Base-by-base conservation (phyloP, 2,888 invertebrate species). In the Malacosoma neustria region DNA sequence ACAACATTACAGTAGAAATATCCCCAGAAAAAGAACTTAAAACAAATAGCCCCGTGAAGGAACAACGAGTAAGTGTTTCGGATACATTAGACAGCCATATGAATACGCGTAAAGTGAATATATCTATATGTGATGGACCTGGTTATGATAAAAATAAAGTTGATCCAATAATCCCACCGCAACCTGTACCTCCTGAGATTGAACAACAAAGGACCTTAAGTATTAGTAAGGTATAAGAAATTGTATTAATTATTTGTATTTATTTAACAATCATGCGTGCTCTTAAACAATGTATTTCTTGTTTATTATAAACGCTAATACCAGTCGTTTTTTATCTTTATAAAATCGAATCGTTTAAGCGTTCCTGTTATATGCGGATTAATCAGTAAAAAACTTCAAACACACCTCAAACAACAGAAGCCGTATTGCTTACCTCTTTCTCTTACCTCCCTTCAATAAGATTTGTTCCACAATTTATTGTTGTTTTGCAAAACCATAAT, bases 141-240 rank as follows among this genome's bases (percentile, higher is more conserved):
- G 47, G 54, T 0, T 72, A 59, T 36, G 76, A 77, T 11, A 72
- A 69, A 41, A 60, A 43, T 14, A 84, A 80, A 58, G 45, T 63
- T 48, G 88, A 76, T 61, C 82, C 76, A n/a, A 53, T 85, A 34
- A 86, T 89, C 33, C 88, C 89, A n/a, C 88, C 89, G 4, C 92
- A 92, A 57, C 91, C 92, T 1, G 90, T 93, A 4, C 93, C 93
- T 2, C 92, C 92, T 0, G 94, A 94, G 72, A 93, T 96, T 38
- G 94, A 94, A 57, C 92, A 93, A 52, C 95, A 96, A 62, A 89
- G 94, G 49, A 89, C 91, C 36, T 87, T 91, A 34, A 95, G 95
- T 56, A 93, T 95, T 43, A 90, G 92, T 46, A 96, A 94, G 88
- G 96, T 92, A n/a, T n/a, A 75, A 70, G 63, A 36, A 33, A 15